These are phyloP conservation scores for Amphiura filiformis DNA, from an alignment of 35 echinoderm and acorn worm genomes.

Conservation along the genomic window DNA sequence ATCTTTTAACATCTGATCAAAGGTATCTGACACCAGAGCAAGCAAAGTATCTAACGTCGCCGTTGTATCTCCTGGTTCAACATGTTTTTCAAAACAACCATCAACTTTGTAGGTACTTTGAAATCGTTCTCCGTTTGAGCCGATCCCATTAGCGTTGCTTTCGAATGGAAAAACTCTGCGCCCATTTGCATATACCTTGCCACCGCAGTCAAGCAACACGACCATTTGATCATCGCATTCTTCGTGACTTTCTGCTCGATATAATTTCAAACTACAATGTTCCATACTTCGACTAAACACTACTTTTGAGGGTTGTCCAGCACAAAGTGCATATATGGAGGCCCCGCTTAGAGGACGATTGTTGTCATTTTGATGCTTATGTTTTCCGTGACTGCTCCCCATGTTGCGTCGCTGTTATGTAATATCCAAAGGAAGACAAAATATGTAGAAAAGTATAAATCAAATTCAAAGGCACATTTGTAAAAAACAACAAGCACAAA, in stretches of 20 bases:
- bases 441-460: background rate
- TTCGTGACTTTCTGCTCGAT: conserved; percentile 58
- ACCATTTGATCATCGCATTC: conserved; percentile 64
- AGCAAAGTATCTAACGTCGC: conserved; percentile 63
- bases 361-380: background rate
- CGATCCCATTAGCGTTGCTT: conserved; percentile 24
- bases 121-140: conserved; percentile 33
- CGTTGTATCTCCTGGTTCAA: conserved; percentile 54
- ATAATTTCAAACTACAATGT: conserved; percentile 84
- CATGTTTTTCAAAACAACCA: conserved; percentile 52
- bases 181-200: conserved; percentile 78
- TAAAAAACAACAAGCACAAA: background rate
- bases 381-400: background rate
- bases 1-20: conserved; percentile 69
- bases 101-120: conserved; percentile 54
- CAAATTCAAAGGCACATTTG: background rate
- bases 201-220: conserved; percentile 72
- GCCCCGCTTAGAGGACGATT: background rate
- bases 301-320: conserved; percentile 67
- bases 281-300: conserved; percentile 88
- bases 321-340: background rate
- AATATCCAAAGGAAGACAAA: background rate
- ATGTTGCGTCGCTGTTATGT: background rate
- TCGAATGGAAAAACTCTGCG: conserved; percentile 80
- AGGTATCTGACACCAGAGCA: conserved; percentile 58